These are phyloP conservation scores for Hartigia nigra DNA, from an alignment of 2,888 invertebrate genomes.

Conservation along the genomic window DNA sequence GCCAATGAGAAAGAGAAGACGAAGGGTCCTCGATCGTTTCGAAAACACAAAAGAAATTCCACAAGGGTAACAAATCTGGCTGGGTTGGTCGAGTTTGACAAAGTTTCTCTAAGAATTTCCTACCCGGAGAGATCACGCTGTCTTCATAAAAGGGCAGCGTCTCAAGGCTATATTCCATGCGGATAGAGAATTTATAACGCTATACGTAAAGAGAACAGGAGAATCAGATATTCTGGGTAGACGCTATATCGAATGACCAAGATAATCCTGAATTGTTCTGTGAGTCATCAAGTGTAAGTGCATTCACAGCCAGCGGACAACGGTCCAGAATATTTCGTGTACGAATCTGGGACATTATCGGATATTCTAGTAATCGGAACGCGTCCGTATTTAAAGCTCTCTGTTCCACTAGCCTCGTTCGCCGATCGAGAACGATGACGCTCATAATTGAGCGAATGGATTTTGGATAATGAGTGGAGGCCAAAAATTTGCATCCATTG, in stretches of 20 bases:
- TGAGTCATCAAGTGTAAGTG: constrained; percentile 16
- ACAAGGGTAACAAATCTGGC: not conserved
- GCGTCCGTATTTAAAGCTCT: not conserved
- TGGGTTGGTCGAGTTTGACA: not conserved
- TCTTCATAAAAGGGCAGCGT: not conserved
- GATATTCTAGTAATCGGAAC: constrained; percentile 8
- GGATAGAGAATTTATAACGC: not conserved
- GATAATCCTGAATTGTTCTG: constrained; percentile 15
- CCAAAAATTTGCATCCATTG: too few relatives aligned
- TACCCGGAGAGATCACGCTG: not conserved
- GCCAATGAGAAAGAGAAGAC: not conserved
- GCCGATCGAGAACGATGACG: not conserved
- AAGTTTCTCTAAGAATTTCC: not conserved
- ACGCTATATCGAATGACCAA: constrained; percentile 10
- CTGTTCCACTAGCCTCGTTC: constrained; percentile 6
- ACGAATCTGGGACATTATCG: constrained; percentile 7
- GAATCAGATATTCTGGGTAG: not conserved
- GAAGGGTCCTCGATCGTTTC: not conserved
- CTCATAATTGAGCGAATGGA: not conserved
- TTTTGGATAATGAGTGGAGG: not conserved
- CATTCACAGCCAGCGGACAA: constrained; percentile 24
- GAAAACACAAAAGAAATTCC: not conserved
- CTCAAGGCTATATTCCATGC: not conserved
- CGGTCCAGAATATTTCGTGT: constrained; percentile 1
- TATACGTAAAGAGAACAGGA: not conserved